Evolutionary conservation across 2,113 vertebrate species (phyloP), one percentile per base, ranked within the genome.

Genomic region (Nothoprocta perdicaria): DNA sequence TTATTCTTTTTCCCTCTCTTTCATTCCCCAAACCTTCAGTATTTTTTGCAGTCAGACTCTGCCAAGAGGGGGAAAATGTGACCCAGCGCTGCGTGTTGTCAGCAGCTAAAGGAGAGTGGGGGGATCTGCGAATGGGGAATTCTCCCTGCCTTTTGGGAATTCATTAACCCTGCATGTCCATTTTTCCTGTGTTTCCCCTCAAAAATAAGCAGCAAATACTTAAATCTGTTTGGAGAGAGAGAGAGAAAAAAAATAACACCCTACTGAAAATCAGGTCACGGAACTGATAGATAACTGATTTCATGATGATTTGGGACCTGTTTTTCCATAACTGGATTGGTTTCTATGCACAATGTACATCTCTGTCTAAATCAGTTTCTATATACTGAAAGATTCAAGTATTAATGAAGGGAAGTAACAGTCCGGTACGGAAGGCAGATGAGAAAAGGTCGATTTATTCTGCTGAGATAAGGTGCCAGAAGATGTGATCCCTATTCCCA

Each of bases 61-160:
- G 43, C 35, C 57, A 80, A 3, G 2, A 53, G 10, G 52, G 14
- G 22, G 6, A 57, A 72, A 71, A 91, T 6, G 24, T 0, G 1
- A 35, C 38, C 45, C 0, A 0, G 61, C 0, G 1, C 16, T 41
- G 46, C 14, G 16, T 9, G 1, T 31, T 50, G n/a, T 58, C 68
- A 45, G n/a, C 23, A 46, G 35, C 22, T 12, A 18, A 65, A 43
- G 12, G 13, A 86, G 8, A 79, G 38, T 33, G 19, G 5, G 27
- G 16, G 63, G 14, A 13, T 52, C 8, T 75, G 1, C 65, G 53
- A 10, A 13, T 63, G 82, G 24, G 12, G 43, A 82, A 89, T 29
- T 85, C 12, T 6, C 17, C 12, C 21, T 45, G 21, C 10, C 10
- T 46, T 89, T 57, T 41, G 14, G 38, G 48, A 87, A 60, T 29